Conservation (phyloP, 2,888 invertebrate genomes). For the Steromphala cineraria region DNA sequence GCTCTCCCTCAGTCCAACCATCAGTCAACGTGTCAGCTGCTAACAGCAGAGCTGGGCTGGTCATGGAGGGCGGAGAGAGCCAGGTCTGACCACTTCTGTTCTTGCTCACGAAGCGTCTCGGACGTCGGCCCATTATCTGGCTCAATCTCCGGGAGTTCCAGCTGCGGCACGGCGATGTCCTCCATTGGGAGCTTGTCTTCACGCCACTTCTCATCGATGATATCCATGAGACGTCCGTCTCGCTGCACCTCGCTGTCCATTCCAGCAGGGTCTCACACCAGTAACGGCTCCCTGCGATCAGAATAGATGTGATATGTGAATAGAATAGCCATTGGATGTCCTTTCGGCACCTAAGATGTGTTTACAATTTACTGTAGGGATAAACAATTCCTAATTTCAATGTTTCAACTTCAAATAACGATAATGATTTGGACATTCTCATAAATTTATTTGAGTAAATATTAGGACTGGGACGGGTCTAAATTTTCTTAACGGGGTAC, state of each 20-base stretch:
- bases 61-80: constrained; percentile 69
- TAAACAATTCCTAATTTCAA: too few relatives aligned
- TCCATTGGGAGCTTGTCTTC: constrained; percentile 83
- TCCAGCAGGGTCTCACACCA: background rate
- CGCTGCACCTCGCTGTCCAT: constrained; percentile 88
- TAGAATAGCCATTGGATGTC: too few relatives aligned
- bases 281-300: too few relatives aligned
- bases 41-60: constrained; percentile 54
- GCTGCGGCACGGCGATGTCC: constrained; percentile 88
- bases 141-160: constrained; percentile 94
- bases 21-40: constrained; percentile 30
- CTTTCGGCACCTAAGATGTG: too few relatives aligned
- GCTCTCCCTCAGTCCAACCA: too few relatives aligned
- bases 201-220: constrained; percentile 92
- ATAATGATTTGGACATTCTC: too few relatives aligned
- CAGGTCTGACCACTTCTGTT: constrained; percentile 83
- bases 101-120: constrained; percentile 91
- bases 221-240: constrained; percentile 84
- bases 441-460: too few relatives aligned
- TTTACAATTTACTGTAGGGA: too few relatives aligned
- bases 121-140: constrained; percentile 87
- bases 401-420: too few relatives aligned
- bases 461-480: too few relatives aligned
- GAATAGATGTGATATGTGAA: too few relatives aligned
- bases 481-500: too few relatives aligned